Percentiles rank a stretch among this genome's conserved stretches.
phyloP scores from a whole-genome alignment of 1,140 invertebrate species.

The Calliopsis andreniformis region DNA sequence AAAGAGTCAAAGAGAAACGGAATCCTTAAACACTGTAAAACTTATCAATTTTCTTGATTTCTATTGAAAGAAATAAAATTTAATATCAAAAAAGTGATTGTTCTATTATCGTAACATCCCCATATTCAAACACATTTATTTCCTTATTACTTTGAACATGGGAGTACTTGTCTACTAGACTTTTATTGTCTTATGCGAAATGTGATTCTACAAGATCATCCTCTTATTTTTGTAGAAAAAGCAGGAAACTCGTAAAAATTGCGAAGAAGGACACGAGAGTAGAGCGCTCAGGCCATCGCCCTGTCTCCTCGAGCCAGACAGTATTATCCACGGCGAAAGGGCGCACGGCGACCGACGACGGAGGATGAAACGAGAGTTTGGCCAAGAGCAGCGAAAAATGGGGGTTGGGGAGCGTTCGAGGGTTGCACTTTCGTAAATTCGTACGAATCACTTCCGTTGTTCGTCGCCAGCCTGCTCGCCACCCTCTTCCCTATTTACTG shows the following conservation, averaged over 20 bases:
- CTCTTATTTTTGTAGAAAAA: neutral
- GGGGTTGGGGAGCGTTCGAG: conserved; percentile 6
- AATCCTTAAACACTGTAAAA: too few relatives aligned
- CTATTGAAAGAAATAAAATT: too few relatives aligned
- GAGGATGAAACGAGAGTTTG: conserved; percentile 12
- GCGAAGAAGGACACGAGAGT: conserved; percentile 15
- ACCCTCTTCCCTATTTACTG: conserved; percentile 49
- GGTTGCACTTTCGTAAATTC: conserved; percentile 61
- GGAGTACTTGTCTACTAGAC: too few relatives aligned
- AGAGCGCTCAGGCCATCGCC: conserved; percentile 34
- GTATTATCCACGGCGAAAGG: conserved; percentile 8
- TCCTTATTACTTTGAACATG: too few relatives aligned
- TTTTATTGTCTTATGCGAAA: too few relatives aligned
- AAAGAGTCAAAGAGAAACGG: too few relatives aligned
- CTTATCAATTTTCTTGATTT: too few relatives aligned
- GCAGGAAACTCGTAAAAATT: neutral
- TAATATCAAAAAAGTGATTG: too few relatives aligned
- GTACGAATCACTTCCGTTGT: conserved; percentile 69
- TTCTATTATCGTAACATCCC: too few relatives aligned
- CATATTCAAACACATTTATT: too few relatives aligned
- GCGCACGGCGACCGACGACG: conserved; percentile 2
- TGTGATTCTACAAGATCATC: too few relatives aligned
- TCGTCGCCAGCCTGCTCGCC: conserved; percentile 20
- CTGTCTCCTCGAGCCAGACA: neutral
- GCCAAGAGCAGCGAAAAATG: conserved; percentile 1